Evolutionary conservation across 2,797 vertebrate genomes (phyloP).

Genomic region (Ctenosaura bakeri): DNA sequence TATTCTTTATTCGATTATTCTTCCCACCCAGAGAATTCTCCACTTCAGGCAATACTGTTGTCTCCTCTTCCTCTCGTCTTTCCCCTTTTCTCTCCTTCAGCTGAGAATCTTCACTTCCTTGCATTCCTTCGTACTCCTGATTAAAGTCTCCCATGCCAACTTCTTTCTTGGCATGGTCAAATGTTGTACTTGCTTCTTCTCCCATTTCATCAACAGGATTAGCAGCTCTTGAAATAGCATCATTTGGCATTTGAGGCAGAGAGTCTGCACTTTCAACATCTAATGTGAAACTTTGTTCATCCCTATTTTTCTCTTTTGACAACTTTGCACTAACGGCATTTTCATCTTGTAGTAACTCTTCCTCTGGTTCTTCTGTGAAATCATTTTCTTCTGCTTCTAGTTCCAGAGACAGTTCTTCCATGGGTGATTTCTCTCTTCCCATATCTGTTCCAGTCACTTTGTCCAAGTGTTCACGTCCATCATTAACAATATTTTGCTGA

Average conservation of each 20-base stretch:
- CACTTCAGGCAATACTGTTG: neutral
- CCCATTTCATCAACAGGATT: constrained; percentile 43
- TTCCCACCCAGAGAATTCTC: constrained; percentile 1
- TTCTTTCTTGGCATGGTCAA: constrained; percentile 19
- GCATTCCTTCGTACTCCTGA: accelerated
- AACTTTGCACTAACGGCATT: constrained; percentile 85
- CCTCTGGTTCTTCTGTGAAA: constrained; percentile 57
- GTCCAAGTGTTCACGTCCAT: constrained; percentile 46
- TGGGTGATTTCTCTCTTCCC: constrained; percentile 44
- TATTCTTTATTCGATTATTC: neutral
- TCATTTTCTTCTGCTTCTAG: constrained; percentile 59
- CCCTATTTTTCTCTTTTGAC: constrained; percentile 55
- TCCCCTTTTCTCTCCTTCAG: neutral
- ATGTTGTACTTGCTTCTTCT: constrained; percentile 48
- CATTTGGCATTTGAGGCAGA: constrained; percentile 28
- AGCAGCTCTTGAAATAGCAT: constrained; percentile 22
- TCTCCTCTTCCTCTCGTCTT: constrained; percentile 26
- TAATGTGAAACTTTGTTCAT: constrained; percentile 3
- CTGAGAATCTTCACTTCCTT: neutral
- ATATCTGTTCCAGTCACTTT: constrained; percentile 30
- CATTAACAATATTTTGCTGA: constrained; percentile 37
- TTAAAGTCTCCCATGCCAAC: constrained; percentile 19
- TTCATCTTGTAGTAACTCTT: constrained; percentile 92
- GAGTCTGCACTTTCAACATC: constrained; percentile 40
- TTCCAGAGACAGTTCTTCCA: constrained; percentile 32